Evolutionary conservation across 2,888 invertebrate genomes (phyloP), one percentile per base, ranked within the genome.

Genomic region (Drosophila atripex): DNA sequence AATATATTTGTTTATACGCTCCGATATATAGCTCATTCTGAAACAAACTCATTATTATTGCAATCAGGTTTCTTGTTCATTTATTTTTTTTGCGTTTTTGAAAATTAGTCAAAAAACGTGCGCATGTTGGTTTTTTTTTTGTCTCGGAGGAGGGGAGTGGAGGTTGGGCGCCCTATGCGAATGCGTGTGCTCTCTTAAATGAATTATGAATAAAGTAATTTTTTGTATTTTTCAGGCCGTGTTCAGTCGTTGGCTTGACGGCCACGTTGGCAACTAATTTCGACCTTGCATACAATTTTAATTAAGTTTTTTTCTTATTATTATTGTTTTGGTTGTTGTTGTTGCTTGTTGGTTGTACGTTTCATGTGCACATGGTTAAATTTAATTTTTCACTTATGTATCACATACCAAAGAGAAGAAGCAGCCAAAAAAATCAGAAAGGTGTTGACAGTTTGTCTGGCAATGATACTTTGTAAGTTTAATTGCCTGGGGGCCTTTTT

Each of bases 221-320:
- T 38, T 38, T 57, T 18, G 18, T 18, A 18, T 18, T 60, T 47
- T 65, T 54, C 28, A 6, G 49, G 50, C 63, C n/a, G 16, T 35
- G 43, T 25, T 18, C 59, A 47, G 39, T 47, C 43, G 53, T 25
- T 59, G 72, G 70, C 88, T 79, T 84, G 86, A 86, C 71, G 88
- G 84, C 74, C 88, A 86, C 73, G 82, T 64, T 80, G 85, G 63
- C 85, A 82, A 79, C 83, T 80, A 85, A 87, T 85, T 78, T 75
- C 61, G 80, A 88, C 88, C 88, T 87, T 88, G 86, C 83, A 68
- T 73, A 80, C 77, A 80, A 80, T 88, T 84, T 88, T 84, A 88
- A 84, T 88, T 87, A 88, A 87, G 69, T 71, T 61, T 73, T 69
- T 61, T 56, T 73, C 18, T 41, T 18, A 8, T 18, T 18, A 16